phyloP scores from a whole-genome alignment of 1,140 invertebrate species.

The Papilio helenus region DNA sequence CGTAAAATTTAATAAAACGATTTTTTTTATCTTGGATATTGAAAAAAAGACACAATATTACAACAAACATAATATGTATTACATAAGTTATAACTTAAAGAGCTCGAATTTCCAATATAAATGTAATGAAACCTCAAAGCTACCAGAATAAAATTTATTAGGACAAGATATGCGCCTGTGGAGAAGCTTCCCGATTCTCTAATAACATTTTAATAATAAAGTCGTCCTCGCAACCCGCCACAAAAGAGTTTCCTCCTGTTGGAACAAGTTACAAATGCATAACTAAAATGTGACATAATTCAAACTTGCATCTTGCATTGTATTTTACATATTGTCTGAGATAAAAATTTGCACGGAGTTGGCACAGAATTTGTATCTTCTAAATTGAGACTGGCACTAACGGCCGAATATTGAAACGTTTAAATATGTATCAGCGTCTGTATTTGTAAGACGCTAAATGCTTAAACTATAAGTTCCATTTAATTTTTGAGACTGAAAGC shows the following conservation, averaged over 20 bases:
- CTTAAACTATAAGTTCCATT: no score
- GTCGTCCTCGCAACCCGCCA: constrained; percentile 50
- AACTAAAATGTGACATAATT: not conserved
- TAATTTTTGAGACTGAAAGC: no score
- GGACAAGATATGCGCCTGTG: constrained; percentile 7
- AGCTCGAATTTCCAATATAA: constrained; percentile 6
- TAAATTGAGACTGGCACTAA: not conserved
- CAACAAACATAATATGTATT: not conserved
- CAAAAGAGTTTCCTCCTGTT: constrained; percentile 48
- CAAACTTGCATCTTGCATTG: not conserved
- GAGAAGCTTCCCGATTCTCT: constrained; percentile 50
- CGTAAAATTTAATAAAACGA: no score
- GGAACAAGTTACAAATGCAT: constrained; percentile 37
- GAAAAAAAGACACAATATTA: not conserved
- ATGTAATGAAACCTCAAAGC: not conserved
- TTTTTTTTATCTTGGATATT: not conserved
- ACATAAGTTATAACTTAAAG: not conserved
- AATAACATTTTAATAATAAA: constrained; percentile 76
- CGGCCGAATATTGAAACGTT: no score
- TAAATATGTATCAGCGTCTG: no score
- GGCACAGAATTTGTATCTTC: not conserved
- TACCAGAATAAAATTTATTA: constrained; percentile 6
- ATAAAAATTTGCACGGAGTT: not conserved
- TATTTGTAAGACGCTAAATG: no score
- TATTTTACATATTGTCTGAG: not conserved